Percentiles rank a stretch among this genome's conserved stretches.
These are phyloP conservation scores for Rhaphigaster nebulosa DNA, from an alignment of 2,888 invertebrate genomes.

Conservation along the genomic window DNA sequence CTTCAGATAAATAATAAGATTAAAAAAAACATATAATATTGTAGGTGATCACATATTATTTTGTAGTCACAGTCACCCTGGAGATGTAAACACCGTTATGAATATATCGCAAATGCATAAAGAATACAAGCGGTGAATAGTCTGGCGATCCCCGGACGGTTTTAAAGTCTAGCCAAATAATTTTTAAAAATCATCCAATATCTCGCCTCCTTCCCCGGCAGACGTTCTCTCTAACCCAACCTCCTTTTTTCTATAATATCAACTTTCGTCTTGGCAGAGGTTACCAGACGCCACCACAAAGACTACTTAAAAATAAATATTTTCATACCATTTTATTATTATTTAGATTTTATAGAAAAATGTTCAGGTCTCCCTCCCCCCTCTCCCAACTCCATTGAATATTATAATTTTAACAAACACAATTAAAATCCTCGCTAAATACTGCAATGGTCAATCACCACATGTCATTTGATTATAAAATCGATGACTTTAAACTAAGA, in stretches of 20 bases:
- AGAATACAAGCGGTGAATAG: neutral
- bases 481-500: no score
- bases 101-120: neutral
- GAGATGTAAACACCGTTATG: neutral
- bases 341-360: neutral
- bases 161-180: conserved; percentile 26
- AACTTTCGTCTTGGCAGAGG: neutral
- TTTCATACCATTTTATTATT: neutral
- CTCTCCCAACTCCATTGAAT: neutral
- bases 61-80: neutral
- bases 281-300: neutral
- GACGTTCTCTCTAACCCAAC: neutral
- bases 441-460: no score
- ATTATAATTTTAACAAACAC: no score
- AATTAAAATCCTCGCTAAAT: no score
- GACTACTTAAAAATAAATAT: neutral
- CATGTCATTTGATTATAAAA: no score
- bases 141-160: neutral
- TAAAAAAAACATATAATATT: neutral
- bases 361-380: neutral
- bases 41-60: neutral
- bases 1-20: neutral
- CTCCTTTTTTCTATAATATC: neutral
- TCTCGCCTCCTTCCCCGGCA: neutral
- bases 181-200: neutral